Conservation (phyloP, 2,113 vertebrate genomes). For the Cettia cetti region DNA sequence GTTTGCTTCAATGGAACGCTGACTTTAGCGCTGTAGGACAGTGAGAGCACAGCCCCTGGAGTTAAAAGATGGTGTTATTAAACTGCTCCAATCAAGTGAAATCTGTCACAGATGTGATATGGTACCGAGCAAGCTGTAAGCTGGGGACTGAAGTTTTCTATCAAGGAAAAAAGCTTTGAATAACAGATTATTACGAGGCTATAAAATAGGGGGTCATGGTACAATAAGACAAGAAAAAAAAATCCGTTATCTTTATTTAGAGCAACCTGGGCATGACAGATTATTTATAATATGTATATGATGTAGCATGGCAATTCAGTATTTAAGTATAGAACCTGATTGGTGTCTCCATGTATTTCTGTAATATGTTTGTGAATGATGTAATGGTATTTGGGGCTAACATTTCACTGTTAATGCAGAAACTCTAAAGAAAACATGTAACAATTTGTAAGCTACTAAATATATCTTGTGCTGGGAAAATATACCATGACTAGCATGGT, state of each 20-base stretch:
- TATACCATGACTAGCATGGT: neutral
- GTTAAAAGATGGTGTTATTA: no score
- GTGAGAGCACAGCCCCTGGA: rapidly evolving
- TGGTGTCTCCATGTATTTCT: neutral
- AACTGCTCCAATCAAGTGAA: neutral
- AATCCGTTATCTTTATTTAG: neutral
- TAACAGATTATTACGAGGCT: neutral
- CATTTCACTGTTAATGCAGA: neutral
- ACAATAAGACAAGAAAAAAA: neutral
- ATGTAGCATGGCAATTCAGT: neutral
- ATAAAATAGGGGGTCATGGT: neutral
- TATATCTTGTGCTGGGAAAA: neutral
- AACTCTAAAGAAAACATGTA: neutral
- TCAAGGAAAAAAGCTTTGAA: neutral
- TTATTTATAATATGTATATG: neutral
- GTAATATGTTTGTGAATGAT: neutral
- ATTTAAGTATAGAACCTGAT: neutral
- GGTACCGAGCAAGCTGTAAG: neutral
- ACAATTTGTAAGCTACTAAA: neutral
- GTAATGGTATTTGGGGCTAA: neutral
- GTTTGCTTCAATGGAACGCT: rapidly evolving
- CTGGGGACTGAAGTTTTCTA: neutral
- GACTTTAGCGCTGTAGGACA: rapidly evolving
- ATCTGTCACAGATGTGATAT: neutral
- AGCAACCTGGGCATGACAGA: neutral